Evolutionary conservation across 2,797 vertebrate species (phyloP), one percentile per base, ranked within the genome.

Genomic region (Choloepus didactylus): DNA sequence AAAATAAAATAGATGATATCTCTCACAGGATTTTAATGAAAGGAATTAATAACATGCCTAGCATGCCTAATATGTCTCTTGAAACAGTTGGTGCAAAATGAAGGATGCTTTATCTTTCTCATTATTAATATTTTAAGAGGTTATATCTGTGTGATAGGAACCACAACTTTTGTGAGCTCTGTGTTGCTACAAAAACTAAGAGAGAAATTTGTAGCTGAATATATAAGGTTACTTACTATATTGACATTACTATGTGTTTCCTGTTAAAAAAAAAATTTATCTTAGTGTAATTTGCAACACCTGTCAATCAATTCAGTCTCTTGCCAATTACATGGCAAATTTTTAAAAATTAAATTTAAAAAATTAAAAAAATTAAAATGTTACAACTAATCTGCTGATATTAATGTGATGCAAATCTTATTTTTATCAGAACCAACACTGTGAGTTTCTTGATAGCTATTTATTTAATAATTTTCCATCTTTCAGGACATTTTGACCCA

Each of bases 51-150:
- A 86, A 38, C 59, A 46, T 14, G 19, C 6, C 31, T 49, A 82
- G 67, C 59, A 16, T 9, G 4, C 67, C 25, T 62, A 7, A 19
- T 54, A 29, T 87, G 21, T 62, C 83, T 67, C 49, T 19, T 76
- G 46, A 27, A 49, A 87, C 35, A 5, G 49, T 23, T 27, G 16
- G 8, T 18, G 9, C 23, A 87, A 51, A 79, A 62, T 44, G 14
- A 93, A 91, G 23, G 70, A 0, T 67, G 1, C 0, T 70, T 70
- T 46, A 69, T 73, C 59, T 69, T 51, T 87, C 92, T 76, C 31
- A 80, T 67, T 95, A 75, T 44, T 79, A 89, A 59, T 88, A 81
- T 59, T 94, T 89, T 56, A 18, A 72, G 85, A 49, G 27, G 87
- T 16, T 80, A 11, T 72, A 81, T 85, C 31, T 72, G 12, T 62